Evolutionary conservation across 2,888 invertebrate species (phyloP), one percentile per base, ranked within the genome.

Genomic region (Polymixis lichenea): DNA sequence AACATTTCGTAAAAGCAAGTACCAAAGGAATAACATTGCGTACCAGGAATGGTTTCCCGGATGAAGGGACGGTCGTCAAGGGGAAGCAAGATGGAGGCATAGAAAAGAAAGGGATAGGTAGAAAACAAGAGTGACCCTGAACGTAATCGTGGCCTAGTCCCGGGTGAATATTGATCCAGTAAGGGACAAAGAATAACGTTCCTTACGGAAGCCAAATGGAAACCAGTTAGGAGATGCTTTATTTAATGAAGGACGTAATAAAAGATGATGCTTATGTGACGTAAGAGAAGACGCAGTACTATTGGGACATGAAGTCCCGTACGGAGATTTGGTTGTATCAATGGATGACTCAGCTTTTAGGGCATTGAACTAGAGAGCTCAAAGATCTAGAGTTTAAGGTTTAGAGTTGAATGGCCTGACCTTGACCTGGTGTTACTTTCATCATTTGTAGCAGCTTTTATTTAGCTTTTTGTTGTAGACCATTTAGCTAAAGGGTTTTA

Each of bases 121-220:
- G 89, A 90, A 93, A 94, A 94, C 93, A 94, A 89, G 80, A 28
- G 85, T 93, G 94, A 93, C 94, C 94, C 88, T 94, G 94, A 94
- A 92, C 88, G 92, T 89, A 89, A 88, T 72, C 83, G 87, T 91
- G 90, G 90, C 92, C 91, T 89, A 89, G 88, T 90, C 88, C 89
- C 87, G 86, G 85, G 78, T 62, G 83, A 93, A 94, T 94, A 80
- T 80, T 80, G 80, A 80, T 80, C 81, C 65, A 53, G 51, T 75
- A 84, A 86, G 75, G 84, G 78, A 86, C 82, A 74, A 87, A 84
- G 79, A 80, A 87, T 68, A 80, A 68, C 58, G 71, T 58, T 77
- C 51, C 56, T 76, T 60, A 82, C 87, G 84, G 80, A 82, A 77
- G 79, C 43, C 77, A 72, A 78, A 78, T 38, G 53, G 55, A 38